phyloP scores from a whole-genome alignment of 53 echinoderm and acorn worm species.

The Holothuria scabra region DNA sequence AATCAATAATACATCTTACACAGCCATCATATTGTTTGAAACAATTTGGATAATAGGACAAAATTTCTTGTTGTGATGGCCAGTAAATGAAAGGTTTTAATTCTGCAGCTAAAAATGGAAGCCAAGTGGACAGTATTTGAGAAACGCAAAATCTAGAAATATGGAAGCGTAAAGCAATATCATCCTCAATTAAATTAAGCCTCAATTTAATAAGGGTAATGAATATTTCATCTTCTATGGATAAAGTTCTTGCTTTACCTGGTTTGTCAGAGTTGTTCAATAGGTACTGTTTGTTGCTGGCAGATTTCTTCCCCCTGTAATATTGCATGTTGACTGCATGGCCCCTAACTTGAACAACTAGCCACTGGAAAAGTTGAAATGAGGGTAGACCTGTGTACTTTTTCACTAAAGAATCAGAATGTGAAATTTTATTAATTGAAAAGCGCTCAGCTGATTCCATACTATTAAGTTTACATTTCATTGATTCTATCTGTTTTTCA shows the following conservation, averaged over 20 bases:
- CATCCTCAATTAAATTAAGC: conserved; percentile 51
- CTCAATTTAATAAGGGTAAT: conserved; percentile 70
- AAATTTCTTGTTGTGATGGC: conserved; percentile 61
- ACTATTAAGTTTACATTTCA: too few relatives aligned
- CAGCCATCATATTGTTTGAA: conserved; percentile 61
- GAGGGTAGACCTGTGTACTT: conserved; percentile 11
- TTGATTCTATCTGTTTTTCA: too few relatives aligned
- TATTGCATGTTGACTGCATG: conserved; percentile 56
- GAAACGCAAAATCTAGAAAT: conserved; percentile 58
- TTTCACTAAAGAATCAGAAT: too few relatives aligned
- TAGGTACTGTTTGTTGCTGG: conserved; percentile 48
- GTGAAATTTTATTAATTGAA: too few relatives aligned
- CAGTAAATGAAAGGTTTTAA: conserved; percentile 65
- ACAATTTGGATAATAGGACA: conserved; percentile 61
- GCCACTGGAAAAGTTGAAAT: conserved; percentile 53
- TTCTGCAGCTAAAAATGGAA: conserved; percentile 56
- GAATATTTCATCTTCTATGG: conserved; percentile 58
- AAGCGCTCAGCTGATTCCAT: too few relatives aligned
- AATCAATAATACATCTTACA: conserved; percentile 72
- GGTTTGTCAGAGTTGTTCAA: conserved; percentile 55
- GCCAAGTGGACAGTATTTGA: conserved; percentile 59
- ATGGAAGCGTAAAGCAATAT: conserved; percentile 58
- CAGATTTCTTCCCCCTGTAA: conserved; percentile 55
- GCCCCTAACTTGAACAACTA: conserved; percentile 47
- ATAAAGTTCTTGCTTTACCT: conserved; percentile 33